Evolutionary conservation across 2,797 vertebrate species (phyloP), one percentile per base, ranked within the genome.

Genomic region (Rousettus madagascariensis): DNA sequence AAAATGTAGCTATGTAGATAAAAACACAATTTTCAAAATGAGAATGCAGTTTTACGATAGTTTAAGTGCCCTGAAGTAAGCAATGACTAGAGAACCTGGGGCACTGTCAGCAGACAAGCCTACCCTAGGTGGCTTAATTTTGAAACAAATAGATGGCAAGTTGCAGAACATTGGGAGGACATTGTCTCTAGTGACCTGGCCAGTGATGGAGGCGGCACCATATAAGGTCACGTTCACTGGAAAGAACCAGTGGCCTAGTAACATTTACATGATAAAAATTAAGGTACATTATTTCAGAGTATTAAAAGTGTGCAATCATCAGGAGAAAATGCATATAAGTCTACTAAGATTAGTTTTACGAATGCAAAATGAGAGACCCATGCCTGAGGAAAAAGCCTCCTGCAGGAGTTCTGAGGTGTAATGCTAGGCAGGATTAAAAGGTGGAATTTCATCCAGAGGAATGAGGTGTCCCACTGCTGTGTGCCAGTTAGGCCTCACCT

Each of bases 161-260:
- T 30, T 26, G 26, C n/a, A n/a, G 33, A 28, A 33, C 20, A 22
- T 49, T 19, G 1, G 38, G 59, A 46, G 68, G 17, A 49, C 49
- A 49, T 28, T 17, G 6, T 33, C 17, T 8, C 19, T 6, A 3
- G 30, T 9, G 49, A 8, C 26, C 53, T 33, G 17, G 66, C 51
- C 1, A 3, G 5, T 2, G 28, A 22, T 2, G 4, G 20, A 53
- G 61, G 77, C 49, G 1, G 8, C 0, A 1, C 24, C 24, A 0
- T 41, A n/a, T 0, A 6, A 51, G n/a, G 51, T 19, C 22, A 0
- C 38, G 7, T 12, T 3, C 30, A 24, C 9, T 30, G 36, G 61
- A 22, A 16, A 16, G n/a, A n/a, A 9, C 55, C 71, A 0, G 28
- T 16, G 46, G 24, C 59, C 19, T 41, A 75, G 43, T 49, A 8